Evolutionary conservation across 2,888 invertebrate genomes (phyloP), one percentile per base, ranked within the genome.

Genomic region (Pseudolycoriella hygida): DNA sequence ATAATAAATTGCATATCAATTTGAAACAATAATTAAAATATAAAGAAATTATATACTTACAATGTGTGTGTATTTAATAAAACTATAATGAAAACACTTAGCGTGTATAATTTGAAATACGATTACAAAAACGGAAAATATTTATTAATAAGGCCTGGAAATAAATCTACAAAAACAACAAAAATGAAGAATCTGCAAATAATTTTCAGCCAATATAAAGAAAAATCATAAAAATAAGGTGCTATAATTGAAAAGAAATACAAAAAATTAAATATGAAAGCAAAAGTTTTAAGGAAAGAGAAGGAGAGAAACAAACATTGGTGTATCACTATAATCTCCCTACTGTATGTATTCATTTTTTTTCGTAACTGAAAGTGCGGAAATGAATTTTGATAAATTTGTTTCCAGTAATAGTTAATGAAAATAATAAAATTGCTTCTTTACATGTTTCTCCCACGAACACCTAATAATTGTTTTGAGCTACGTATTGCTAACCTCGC

Each of bases 1-100:
- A 19, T 19, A 30, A 25, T 25, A 43, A 32, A 17, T 18, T 43
- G 43, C 34, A 43, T 37, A 43, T 18, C 38, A 43, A 43, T 5
- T 43, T 43, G 20, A 43, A 43, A 37, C 34, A 37, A 43, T 43
- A 32, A 37, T 8, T 43, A 17, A 46, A 32, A 46, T 39, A 39
- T 34, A 19, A 40, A 39, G 30, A 17, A 45, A 37, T 20, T 34
- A 34, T 14, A 34, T 34, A 34, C 12, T 14, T 34, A 34, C 12
- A 34, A 14, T 34, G 34, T 34, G 34, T 34, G 34, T 34, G 34
- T 34, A 34, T 10, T 34, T 34, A 34, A 25, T 25, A 25, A 25
- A 25, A 4, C n/a, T n/a, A n/a, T 25, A 25, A 25, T 25, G 25
- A 25, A 25, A 25, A 25, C 25, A 25, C 25, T 25, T 4, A 8